Evolutionary conservation across 1,140 invertebrate genomes (phyloP), one percentile per base, ranked within the genome.

Genomic region (Formica selysi): DNA sequence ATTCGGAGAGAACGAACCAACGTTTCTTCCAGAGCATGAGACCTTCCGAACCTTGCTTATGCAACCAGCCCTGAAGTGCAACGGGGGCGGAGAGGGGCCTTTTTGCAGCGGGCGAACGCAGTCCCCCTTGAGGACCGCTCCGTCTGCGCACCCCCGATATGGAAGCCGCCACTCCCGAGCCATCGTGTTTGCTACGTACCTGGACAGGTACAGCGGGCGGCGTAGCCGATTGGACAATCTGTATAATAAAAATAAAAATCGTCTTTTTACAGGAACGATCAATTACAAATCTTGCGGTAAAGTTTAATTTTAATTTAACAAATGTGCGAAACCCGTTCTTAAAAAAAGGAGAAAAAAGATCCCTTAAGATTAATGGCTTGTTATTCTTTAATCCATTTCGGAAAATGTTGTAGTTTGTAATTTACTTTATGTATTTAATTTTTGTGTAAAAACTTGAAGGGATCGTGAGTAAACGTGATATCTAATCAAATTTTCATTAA

Each of bases 1-100:
- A 99, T 93, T 99, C 98, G 6, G 98, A 98, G 32, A 99, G 95
- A 36, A 99, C 98, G 96, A 98, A 99, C 98, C 98, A 99, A 57
- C 98, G 96, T 93, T 98, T 98, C 94, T 98, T 98, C 98, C 98
- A 99, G 26, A 98, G 96, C 96, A 98, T 99, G 3, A 99, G 95
- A 6, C 98, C 97, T 92, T 98, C 97, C 54, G 98, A 98, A 51
- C 98, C 98, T 94, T 99, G 98, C 93, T 99, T 98, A 93, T 98
- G 97, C 6, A 99, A 95, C 97, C 98, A 98, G 11, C 98, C 98
- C 90, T 97, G 96, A 80, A 98, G 96, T 1, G 98, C 97, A 0
- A 99, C 98, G 5, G 97, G 97, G 2, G 98, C 97, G 38, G 97
- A 96, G 1, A 97, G 95, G 29, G 97, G 97, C 80, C 98, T 96